Percentiles rank a stretch among this genome's conserved stretches.
phyloP scores from a whole-genome alignment of 2,113 vertebrate species.

The human region GRCh38 chr2:15225001-15225500 shows the following conservation, averaged over 20 bases:
- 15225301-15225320: no score
- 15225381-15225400: no score
- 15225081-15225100: neutral
- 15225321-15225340: fast-evolving
- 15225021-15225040: neutral
- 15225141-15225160: neutral
- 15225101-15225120: neutral
- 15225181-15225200: no score
- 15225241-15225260: neutral
- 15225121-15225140: neutral
- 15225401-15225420: fast-evolving
- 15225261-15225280: neutral
- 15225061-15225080: neutral
- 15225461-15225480: neutral
- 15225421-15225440: neutral
- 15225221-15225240: neutral
- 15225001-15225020: neutral
- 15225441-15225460: neutral
- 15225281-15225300: neutral
- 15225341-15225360: fast-evolving
- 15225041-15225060: neutral
- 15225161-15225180: neutral
- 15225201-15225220: neutral
- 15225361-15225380: neutral
- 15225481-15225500: neutral